Base-by-base conservation (phyloP, 2,888 invertebrate genomes). In the Volucella zonaria region DNA sequence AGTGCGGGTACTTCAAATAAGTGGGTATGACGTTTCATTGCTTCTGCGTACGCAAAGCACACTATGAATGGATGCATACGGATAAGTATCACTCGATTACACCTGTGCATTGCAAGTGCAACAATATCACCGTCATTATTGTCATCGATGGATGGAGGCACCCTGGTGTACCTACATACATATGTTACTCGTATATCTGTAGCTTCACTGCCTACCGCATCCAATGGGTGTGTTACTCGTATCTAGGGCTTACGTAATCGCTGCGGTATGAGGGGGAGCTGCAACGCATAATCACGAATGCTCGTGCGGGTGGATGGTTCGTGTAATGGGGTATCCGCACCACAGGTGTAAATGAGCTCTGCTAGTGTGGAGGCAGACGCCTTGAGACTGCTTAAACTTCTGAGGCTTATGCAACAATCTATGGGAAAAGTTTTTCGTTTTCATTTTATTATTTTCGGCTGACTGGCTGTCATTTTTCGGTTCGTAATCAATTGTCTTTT, bases 391-490 rank as follows among this genome's bases (percentile, higher is more conserved):
- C 11, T 12, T 52, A 45, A 52, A 42, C 47, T 8, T n/a, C 54
- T 70, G 31, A 64, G 49, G 64, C 31, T 51, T 70, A 71, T 78
- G 71, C 62, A 78, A 58, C 15, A 64, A 23, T 49, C 45, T 47
- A 11, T 49, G 58, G 58, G 70, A 58, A 47, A 42, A 11, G 12
- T 67, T 68, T 56, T 56, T 42, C 12, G 2, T 61, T 47, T 67
- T 61, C 43, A 40, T 64, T 67, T 76, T 76, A 31, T 31, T 40
- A 61, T 56, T 77, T 51, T 64, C 49, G 31, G 31, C 49, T 70
- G 71, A 73, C 54, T 31, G 54, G 54, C 51, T 78, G 78, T 79
- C 76, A 68, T 64, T 59, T 75, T 59, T 75, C 59, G 58, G 10
- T 59, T 51, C 23, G 49, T 45, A 73, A 73, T 71, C 43, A 64